A percentile compares a stretch with the other conserved stretches of the same genome.
Evolutionary conservation across 2,888 invertebrate genomes (phyloP).

Genomic region (Ischnus inquisitorius): DNA sequence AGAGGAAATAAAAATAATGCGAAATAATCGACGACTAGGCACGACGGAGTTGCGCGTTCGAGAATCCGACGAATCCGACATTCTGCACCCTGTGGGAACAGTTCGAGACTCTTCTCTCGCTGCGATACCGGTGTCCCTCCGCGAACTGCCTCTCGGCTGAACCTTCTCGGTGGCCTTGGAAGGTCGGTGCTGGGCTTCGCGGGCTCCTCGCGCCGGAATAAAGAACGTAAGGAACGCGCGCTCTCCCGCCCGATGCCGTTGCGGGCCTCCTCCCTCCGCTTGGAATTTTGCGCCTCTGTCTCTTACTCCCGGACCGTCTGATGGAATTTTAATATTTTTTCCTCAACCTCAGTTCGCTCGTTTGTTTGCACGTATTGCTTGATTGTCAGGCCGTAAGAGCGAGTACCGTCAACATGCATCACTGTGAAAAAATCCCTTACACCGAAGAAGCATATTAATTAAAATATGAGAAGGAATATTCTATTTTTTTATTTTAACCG

Average conservation of each 20-base stretch:
- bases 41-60: conserved; percentile 47
- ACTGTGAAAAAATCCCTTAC: not conserved
- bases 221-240: conserved; percentile 62
- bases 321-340: not conserved
- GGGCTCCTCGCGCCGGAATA: conserved; percentile 51
- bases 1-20: conserved; percentile 13
- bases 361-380: not conserved
- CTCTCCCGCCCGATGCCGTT: conserved; percentile 13
- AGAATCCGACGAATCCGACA: conserved; percentile 68
- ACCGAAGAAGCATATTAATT: not conserved
- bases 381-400: too few species aligned
- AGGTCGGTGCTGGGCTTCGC: conserved; percentile 68
- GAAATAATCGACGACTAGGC: conserved; percentile 7
- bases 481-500: not conserved
- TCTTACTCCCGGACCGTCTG: not conserved
- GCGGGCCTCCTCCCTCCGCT: conserved; percentile 19
- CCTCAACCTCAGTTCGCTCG: not conserved
- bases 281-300: conserved; percentile 14
- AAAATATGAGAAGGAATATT: not conserved
- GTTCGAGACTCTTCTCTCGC: conserved; percentile 8
- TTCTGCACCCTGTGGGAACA: conserved; percentile 59
- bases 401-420: not conserved
- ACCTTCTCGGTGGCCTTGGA: conserved; percentile 71
- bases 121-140: not conserved
- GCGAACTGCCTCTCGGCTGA: conserved; percentile 14